Evolutionary conservation across 2,113 vertebrate species (phyloP).

Genomic region (Tenebrosternarchus preto): DNA sequence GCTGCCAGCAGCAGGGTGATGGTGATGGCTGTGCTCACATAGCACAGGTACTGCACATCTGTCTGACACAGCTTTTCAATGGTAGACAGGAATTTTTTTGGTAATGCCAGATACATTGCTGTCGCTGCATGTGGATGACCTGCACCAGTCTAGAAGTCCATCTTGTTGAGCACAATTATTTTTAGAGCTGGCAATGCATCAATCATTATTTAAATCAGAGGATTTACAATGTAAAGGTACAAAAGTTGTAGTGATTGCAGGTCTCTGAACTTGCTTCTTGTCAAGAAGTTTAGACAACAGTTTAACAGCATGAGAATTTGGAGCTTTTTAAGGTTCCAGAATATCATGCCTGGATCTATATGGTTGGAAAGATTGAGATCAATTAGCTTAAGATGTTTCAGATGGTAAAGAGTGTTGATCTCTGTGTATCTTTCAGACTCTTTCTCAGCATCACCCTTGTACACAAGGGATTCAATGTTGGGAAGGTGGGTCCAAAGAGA

Average conservation of each 20-base stretch:
- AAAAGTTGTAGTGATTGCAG: slow-evolving; percentile 48
- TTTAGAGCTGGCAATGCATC: slow-evolving; percentile 25
- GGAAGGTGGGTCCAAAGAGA: too few species aligned
- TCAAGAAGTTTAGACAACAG: slow-evolving; percentile 51
- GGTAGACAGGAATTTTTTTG: slow-evolving; percentile 49
- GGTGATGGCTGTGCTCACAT: slow-evolving; percentile 34
- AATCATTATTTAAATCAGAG: slow-evolving; percentile 42
- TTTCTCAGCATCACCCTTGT: slow-evolving; percentile 31
- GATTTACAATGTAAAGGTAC: slow-evolving; percentile 40
- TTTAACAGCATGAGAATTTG: slow-evolving; percentile 47
- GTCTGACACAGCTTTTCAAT: slow-evolving; percentile 58
- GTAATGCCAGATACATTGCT: slow-evolving; percentile 54
- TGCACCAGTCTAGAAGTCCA: slow-evolving; percentile 54
- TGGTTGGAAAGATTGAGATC: slow-evolving; percentile 47
- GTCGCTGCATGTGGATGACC: slow-evolving; percentile 47
- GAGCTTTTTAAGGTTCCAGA: slow-evolving; percentile 49
- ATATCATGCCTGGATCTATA: slow-evolving; percentile 17
- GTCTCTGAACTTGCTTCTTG: slow-evolving; percentile 47
- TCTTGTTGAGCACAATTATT: slow-evolving; percentile 37
- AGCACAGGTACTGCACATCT: slow-evolving; percentile 50
- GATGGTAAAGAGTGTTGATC: slow-evolving; percentile 36
- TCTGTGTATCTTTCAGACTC: not conserved
- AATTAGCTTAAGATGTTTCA: slow-evolving; percentile 52
- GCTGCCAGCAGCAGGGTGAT: slow-evolving; percentile 43
- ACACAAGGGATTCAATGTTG: too few species aligned